phyloP scores from a whole-genome alignment of 2,888 invertebrate species.

The Athalia cordata region DNA sequence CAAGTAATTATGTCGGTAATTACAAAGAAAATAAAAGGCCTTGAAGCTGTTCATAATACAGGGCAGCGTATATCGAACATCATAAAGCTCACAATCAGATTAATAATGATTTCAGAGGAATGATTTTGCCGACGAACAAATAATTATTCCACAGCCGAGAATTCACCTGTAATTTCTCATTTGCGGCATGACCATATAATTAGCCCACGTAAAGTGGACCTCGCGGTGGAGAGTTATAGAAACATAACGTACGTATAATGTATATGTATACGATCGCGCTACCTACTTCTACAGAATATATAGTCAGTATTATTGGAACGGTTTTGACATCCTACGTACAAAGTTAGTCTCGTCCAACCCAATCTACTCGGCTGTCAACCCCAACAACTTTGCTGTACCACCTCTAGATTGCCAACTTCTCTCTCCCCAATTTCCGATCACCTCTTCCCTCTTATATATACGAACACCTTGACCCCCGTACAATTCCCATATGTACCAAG shows the following conservation, averaged over 20 bases:
- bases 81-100: too few species aligned
- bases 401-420: constrained; percentile 23
- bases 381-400: constrained; percentile 30
- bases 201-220: too few species aligned
- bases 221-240: too few species aligned
- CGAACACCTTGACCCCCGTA: not conserved
- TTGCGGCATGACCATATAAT: not conserved
- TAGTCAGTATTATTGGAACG: constrained; percentile 6
- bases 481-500: too few species aligned
- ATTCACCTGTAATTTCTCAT: constrained; percentile 21
- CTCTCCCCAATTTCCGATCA: not conserved
- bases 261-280: too few species aligned
- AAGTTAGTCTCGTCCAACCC: constrained; percentile 33
- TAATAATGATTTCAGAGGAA: not conserved
- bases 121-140: not conserved
- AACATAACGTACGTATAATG: too few species aligned
- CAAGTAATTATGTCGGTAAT: not conserved
- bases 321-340: constrained; percentile 31
- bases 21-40: not conserved
- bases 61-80: too few species aligned
- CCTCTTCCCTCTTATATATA: not conserved
- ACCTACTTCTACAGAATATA: too few species aligned
- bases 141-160: not conserved
- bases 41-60: too few species aligned
- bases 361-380: constrained; percentile 38